A percentile compares a stretch with the other conserved stretches of the same genome.
These are phyloP conservation scores for Leptinotarsa juncta DNA, from an alignment of 2,888 invertebrate genomes.

Conservation along the genomic window DNA sequence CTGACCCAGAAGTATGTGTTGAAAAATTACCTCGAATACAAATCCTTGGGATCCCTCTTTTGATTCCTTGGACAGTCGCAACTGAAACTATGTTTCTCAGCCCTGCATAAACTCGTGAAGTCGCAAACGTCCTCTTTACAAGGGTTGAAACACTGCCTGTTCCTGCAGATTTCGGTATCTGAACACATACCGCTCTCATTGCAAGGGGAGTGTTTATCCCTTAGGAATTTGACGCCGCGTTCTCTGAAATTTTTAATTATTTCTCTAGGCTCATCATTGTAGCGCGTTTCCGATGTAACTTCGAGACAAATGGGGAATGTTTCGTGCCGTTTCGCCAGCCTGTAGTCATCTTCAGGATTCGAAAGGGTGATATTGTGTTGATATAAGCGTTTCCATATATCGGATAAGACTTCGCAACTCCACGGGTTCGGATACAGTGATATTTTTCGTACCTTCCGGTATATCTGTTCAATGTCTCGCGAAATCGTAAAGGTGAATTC, in stretches of 20 bases:
- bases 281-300: background rate
- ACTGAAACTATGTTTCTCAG: background rate
- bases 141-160: conserved; percentile 1
- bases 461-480: background rate
- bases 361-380: background rate
- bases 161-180: background rate
- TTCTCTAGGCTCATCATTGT: background rate
- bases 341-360: background rate
- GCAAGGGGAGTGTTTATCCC: background rate
- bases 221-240: background rate
- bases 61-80: conserved; percentile 1
- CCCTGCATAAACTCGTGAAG: background rate
- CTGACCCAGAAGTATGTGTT: no score
- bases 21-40: background rate
- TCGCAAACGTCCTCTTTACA: conserved; percentile 5
- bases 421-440: background rate
- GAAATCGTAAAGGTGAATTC: background rate
- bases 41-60: background rate
- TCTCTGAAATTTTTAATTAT: background rate
- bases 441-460: background rate
- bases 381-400: background rate
- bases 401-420: background rate
- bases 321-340: background rate
- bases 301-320: background rate
- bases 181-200: background rate